Percentiles rank a stretch among this genome's conserved stretches.
phyloP scores from a whole-genome alignment of 2,888 invertebrate genomes.

The Oxyscelio sp. region DNA sequence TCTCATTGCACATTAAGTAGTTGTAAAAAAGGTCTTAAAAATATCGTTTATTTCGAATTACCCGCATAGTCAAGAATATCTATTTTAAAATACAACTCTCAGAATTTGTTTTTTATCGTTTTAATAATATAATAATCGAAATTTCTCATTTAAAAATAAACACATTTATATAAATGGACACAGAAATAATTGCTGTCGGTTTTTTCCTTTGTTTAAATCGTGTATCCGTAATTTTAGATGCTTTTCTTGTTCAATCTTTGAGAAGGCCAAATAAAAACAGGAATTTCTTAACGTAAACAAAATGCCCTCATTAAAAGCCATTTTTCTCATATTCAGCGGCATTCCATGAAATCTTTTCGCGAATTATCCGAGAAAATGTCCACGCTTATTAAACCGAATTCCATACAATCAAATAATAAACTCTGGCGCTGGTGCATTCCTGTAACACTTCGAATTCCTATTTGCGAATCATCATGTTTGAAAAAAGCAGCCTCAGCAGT shows the following conservation, averaged over 20 bases:
- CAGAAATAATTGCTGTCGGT: too few relatives aligned
- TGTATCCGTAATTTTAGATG: too few relatives aligned
- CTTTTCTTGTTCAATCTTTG: too few relatives aligned
- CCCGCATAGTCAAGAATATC: conserved; percentile 64
- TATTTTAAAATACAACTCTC: conserved; percentile 64
- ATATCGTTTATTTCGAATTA: conserved; percentile 66
- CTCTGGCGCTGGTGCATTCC: conserved; percentile 41
- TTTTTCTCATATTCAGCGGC: too few relatives aligned
- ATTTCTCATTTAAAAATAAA: too few relatives aligned
- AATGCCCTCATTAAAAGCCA: too few relatives aligned
- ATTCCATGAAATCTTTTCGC: conserved; percentile 50
- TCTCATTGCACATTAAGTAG: conserved; percentile 54
- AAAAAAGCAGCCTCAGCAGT: neutral
- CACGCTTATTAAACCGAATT: conserved; percentile 50
- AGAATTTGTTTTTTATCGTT: conserved; percentile 54
- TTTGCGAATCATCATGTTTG: neutral
- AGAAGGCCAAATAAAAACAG: too few relatives aligned
- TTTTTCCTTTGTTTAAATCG: too few relatives aligned
- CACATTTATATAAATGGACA: too few relatives aligned
- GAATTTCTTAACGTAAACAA: too few relatives aligned
- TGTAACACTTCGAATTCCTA: conserved; percentile 49
- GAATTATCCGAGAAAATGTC: conserved; percentile 42
- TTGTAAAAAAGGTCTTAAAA: conserved; percentile 68
- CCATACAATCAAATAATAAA: conserved; percentile 56
- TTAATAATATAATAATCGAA: conserved; percentile 56